Conservation (phyloP, 2,797 vertebrate genomes). For the Silurus lanzhouensis region DNA sequence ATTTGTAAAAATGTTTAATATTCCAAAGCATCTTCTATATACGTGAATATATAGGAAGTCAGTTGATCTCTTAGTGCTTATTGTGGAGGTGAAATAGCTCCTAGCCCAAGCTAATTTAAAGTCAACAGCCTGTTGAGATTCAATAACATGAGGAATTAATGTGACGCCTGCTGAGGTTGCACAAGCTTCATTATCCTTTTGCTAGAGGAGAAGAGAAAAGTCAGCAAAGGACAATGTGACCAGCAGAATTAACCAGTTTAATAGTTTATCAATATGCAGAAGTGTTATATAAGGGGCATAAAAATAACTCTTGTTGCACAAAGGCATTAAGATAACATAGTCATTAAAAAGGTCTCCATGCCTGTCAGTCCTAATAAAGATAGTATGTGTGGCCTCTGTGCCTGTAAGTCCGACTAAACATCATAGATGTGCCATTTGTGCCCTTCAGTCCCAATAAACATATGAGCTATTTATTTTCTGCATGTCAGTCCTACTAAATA, state of each 20-base stretch:
- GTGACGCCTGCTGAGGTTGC: conserved; percentile 16
- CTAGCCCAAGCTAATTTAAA: conserved; percentile 35
- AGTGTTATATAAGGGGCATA: not conserved
- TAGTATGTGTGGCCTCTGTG: not conserved
- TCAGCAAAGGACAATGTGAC: conserved; percentile 9
- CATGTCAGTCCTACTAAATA: not conserved
- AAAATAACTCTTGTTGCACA: not conserved
- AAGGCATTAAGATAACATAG: not conserved
- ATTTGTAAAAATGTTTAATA: not conserved
- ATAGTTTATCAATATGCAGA: not conserved
- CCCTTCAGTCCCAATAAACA: not conserved
- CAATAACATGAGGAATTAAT: conserved; percentile 26
- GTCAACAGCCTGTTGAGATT: conserved; percentile 27
- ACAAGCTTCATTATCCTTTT: conserved; percentile 29
- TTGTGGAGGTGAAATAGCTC: conserved; percentile 29
- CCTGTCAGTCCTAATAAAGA: not conserved
- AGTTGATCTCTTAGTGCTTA: conserved; percentile 30
- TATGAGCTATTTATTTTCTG: not conserved
- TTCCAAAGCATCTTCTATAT: not conserved
- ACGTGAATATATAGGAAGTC: conserved; percentile 3
- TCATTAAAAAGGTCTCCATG: not conserved
- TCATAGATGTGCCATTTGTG: too few species aligned
- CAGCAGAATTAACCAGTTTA: not conserved
- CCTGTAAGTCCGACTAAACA: not conserved
- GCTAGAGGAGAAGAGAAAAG: conserved; percentile 13